Evolutionary conservation across 2,113 vertebrate species (phyloP).

Genomic region (Hippopotamus amphibius): DNA sequence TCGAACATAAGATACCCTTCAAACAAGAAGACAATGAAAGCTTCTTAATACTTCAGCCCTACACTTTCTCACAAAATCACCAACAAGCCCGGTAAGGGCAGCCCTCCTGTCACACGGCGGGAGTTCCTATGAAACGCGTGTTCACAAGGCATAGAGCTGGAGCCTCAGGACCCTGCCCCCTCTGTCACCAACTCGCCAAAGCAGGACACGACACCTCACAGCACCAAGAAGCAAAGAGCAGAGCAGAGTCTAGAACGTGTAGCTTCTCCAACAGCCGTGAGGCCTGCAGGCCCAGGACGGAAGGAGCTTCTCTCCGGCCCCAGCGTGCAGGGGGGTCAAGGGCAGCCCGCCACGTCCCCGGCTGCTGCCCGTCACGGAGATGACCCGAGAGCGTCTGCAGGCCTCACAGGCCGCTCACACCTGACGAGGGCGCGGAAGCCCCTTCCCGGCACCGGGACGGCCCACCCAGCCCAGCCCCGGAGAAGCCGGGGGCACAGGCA

Average conservation of each 20-base stretch:
- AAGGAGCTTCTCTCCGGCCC: neutral
- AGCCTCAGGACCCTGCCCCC: neutral
- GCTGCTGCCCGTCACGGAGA: neutral
- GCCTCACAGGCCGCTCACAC: neutral
- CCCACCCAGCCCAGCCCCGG: neutral
- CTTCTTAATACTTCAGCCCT: neutral
- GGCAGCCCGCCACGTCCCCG: fast-evolving
- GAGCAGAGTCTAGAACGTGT: neutral
- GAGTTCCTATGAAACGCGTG: fast-evolving
- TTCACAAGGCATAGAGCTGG: neutral
- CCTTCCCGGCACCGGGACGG: neutral
- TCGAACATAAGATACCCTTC: neutral
- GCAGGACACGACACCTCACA: neutral
- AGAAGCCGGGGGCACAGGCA: neutral
- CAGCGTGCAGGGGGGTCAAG: neutral
- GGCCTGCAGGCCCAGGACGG: neutral
- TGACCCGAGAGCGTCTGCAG: neutral
- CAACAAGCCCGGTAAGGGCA: too few species aligned
- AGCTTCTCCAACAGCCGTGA: neutral
- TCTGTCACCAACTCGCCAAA: neutral
- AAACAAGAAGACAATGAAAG: neutral
- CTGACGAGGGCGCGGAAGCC: too few species aligned
- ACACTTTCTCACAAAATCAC: neutral
- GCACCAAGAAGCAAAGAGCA: neutral
- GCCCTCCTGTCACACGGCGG: neutral